Evolutionary conservation across 2,113 vertebrate species (phyloP).

Genomic region (Hyaena hyaena): DNA sequence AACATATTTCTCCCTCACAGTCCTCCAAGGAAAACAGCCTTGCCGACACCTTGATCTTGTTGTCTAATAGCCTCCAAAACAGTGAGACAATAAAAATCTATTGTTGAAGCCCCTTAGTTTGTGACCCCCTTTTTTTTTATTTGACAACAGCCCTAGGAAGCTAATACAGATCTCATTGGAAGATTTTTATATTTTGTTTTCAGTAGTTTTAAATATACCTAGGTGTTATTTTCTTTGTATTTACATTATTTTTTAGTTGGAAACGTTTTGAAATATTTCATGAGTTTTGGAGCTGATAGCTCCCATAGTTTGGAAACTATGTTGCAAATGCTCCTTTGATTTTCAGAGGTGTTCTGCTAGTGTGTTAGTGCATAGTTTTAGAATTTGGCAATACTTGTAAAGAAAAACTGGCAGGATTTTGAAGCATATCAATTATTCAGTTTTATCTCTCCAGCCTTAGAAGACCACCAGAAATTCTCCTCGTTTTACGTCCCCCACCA

Average conservation of each 20-base stretch:
- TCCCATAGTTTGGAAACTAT: conserved; percentile 2
- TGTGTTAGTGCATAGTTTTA: neutral
- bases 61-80: neutral
- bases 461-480: neutral
- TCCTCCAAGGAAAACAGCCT: neutral
- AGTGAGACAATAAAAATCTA: neutral
- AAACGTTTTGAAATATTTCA: neutral
- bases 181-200: neutral
- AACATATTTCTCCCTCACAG: neutral
- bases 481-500: neutral
- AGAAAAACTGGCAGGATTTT: neutral
- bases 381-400: neutral
- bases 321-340: neutral
- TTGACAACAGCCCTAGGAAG: neutral
- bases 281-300: neutral
- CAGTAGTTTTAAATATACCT: neutral
- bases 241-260: neutral
- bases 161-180: neutral
- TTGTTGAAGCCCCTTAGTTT: neutral
- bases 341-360: neutral
- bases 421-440: neutral
- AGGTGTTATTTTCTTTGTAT: neutral
- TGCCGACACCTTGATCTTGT: neutral
- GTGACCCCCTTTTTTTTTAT: neutral
- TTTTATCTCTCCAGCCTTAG: neutral